Evolutionary conservation across 2,888 invertebrate genomes (phyloP).

Genomic region (Pseudococcus jackbeardsleyi): DNA sequence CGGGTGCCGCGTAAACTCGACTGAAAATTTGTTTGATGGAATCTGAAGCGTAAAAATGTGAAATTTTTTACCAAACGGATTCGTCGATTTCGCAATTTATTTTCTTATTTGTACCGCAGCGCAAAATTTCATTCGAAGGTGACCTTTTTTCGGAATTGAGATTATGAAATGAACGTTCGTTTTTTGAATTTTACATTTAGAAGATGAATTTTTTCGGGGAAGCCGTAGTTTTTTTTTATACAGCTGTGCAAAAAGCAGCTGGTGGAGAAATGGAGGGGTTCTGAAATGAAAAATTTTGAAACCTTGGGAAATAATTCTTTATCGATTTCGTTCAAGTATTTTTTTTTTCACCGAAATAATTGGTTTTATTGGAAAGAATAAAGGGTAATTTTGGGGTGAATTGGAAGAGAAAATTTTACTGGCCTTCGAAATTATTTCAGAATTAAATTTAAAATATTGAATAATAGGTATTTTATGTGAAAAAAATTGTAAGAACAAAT

Average conservation of each 20-base stretch:
- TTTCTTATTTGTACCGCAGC: background rate
- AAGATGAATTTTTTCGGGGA: background rate
- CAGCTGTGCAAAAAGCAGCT: background rate
- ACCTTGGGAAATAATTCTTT: background rate
- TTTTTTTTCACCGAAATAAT: background rate
- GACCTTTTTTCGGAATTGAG: constrained; percentile 1
- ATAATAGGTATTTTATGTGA: too few species aligned
- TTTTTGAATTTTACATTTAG: background rate
- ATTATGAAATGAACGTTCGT: background rate
- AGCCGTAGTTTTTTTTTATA: background rate
- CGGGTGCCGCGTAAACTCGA: background rate
- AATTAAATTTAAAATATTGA: too few species aligned
- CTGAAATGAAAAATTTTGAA: background rate
- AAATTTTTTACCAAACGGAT: background rate
- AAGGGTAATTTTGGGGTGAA: background rate
- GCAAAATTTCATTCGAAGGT: background rate
- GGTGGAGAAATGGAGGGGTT: background rate
- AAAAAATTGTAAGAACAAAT: too few species aligned
- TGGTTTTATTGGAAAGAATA: background rate
- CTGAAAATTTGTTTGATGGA: background rate
- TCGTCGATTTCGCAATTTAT: background rate
- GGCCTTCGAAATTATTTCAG: too few species aligned
- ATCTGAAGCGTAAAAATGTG: background rate
- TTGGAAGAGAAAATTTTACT: too few species aligned
- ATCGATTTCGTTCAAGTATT: background rate